phyloP scores from a whole-genome alignment of 2,113 vertebrate genomes.

The Aramus guarauna region DNA sequence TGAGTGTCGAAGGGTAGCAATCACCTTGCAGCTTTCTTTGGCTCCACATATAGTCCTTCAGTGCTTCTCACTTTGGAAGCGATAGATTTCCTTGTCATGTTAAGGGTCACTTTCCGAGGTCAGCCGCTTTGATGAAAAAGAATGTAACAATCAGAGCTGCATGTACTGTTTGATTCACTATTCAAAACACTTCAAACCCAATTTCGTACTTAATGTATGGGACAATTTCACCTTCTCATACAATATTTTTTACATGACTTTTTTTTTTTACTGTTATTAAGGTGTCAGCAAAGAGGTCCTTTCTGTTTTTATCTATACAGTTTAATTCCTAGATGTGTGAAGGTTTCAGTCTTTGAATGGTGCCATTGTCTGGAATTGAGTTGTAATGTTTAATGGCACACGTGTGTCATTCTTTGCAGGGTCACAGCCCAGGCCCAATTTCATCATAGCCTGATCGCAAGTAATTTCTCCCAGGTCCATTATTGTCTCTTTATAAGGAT shows the following conservation, averaged over 20 bases:
- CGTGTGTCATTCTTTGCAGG: rapidly evolving
- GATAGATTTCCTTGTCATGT: background rate
- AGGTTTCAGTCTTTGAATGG: background rate
- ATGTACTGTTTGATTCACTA: background rate
- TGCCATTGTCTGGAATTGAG: background rate
- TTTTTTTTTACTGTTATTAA: background rate
- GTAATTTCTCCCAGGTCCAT: background rate
- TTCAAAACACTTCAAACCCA: background rate
- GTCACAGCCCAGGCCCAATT: background rate
- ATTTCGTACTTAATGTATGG: background rate
- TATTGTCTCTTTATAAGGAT: background rate
- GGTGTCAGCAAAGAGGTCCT: background rate
- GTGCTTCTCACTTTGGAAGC: background rate
- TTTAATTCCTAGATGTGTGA: background rate
- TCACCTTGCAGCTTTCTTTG: background rate
- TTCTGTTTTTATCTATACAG: background rate
- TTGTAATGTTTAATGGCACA: background rate
- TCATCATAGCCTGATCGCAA: background rate
- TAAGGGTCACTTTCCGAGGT: background rate
- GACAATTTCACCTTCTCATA: background rate
- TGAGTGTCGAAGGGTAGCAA: background rate
- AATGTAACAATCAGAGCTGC: background rate
- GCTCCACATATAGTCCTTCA: background rate
- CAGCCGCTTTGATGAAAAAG: background rate
- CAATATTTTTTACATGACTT: rapidly evolving